Conservation (phyloP, 2,113 vertebrate species). For the Actenoides lindsayi region DNA sequence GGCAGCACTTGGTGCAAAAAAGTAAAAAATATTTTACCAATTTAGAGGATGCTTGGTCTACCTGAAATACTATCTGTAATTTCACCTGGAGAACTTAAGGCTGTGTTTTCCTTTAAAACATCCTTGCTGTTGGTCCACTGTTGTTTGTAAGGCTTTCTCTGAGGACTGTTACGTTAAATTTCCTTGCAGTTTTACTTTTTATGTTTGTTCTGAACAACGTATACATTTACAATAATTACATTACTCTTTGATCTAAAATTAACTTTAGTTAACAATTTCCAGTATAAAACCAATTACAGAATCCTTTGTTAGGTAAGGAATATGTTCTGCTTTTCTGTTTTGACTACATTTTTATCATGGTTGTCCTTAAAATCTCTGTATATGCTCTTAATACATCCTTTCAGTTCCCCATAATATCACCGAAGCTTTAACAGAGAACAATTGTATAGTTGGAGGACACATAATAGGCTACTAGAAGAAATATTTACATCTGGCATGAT, state of each 20-base stretch:
- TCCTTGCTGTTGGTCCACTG: not conserved
- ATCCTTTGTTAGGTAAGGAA: not conserved
- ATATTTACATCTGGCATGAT: slow-evolving; percentile 55
- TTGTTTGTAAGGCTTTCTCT: not conserved
- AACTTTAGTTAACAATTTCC: not conserved
- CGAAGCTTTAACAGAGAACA: slow-evolving; percentile 18
- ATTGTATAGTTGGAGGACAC: slow-evolving; percentile 37
- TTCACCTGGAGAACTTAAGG: not conserved
- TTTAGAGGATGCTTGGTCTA: not conserved
- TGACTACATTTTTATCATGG: not conserved
- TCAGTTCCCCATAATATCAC: slow-evolving; percentile 2
- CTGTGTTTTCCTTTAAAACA: not conserved
- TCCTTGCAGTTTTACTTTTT: not conserved
- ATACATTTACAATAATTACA: not conserved
- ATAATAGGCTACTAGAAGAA: slow-evolving; percentile 41
- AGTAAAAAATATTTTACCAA: not conserved
- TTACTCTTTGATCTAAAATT: not conserved
- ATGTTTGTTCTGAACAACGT: not conserved
- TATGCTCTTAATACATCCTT: not conserved
- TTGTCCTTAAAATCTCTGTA: not conserved
- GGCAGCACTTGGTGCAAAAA: not conserved
- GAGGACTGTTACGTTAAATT: not conserved
- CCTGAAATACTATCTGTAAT: not conserved
- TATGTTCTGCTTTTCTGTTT: slow-evolving; percentile 18
- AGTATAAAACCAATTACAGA: not conserved